phyloP scores from a whole-genome alignment of 2,888 invertebrate species.

The Notodonta ziczac region DNA sequence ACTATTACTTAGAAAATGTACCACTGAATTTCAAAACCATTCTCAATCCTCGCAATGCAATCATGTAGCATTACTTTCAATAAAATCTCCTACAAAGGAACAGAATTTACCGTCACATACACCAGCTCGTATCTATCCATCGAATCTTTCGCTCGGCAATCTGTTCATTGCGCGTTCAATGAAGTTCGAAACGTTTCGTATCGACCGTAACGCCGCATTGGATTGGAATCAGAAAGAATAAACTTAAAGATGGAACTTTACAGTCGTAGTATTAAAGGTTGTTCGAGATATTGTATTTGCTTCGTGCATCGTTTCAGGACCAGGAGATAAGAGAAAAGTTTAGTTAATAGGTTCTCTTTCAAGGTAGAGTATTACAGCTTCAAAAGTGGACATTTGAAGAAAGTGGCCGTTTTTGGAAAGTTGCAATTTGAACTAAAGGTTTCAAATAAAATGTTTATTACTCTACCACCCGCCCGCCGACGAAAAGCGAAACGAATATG shows the following conservation, averaged over 20 bases:
- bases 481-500: too few relatives aligned
- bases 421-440: too few relatives aligned
- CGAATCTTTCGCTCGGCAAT: constrained; percentile 32
- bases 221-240: constrained; percentile 41
- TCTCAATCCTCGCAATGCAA: constrained; percentile 11
- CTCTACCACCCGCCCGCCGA: too few relatives aligned
- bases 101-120: constrained; percentile 30
- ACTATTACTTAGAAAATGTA: not conserved
- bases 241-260: constrained; percentile 29
- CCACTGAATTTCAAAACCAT: not conserved
- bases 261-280: constrained; percentile 20
- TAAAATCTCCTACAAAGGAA: constrained; percentile 27
- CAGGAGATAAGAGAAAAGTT: constrained; percentile 9
- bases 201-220: constrained; percentile 36
- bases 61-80: constrained; percentile 36
- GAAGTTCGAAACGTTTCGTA: constrained; percentile 18
- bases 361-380: too few relatives aligned
- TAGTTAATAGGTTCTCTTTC: too few relatives aligned
- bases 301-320: constrained; percentile 23
- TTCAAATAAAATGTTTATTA: too few relatives aligned
- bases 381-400: too few relatives aligned
- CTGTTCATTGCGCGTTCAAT: constrained; percentile 39
- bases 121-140: constrained; percentile 24
- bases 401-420: too few relatives aligned
- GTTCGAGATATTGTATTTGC: constrained; percentile 37